Percentiles rank a stretch among this genome's conserved stretches.
These are phyloP conservation scores for Cosmopolites sordidus DNA, from an alignment of 2,888 invertebrate species.

Conservation along the genomic window DNA sequence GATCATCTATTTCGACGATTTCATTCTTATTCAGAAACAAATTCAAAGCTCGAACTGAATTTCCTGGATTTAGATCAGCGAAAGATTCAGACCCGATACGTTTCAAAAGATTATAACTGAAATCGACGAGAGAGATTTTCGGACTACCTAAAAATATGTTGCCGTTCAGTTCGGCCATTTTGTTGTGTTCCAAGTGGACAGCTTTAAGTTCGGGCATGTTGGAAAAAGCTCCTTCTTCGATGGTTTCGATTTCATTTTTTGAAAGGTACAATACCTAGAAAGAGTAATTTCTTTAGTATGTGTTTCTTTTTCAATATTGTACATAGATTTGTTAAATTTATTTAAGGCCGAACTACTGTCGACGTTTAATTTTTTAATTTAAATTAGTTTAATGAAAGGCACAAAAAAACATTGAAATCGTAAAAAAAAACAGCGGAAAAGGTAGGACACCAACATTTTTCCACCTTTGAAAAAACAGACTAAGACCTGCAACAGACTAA, in stretches of 20 bases:
- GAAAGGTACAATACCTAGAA: conserved; percentile 34
- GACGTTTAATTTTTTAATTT: too few species aligned
- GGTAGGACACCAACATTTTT: too few species aligned
- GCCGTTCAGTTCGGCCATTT: conserved; percentile 29
- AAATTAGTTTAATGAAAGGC: too few species aligned
- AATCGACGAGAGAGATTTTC: conserved; percentile 29
- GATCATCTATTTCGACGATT: conserved; percentile 26
- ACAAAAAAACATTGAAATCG: background rate
- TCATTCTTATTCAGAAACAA: conserved; percentile 31
- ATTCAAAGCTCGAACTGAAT: conserved; percentile 13
- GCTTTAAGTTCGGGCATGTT: conserved; percentile 30
- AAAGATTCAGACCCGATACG: conserved; percentile 25
- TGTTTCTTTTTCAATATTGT: too few species aligned
- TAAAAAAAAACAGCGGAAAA: too few species aligned
- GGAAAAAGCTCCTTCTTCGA: conserved; percentile 34
- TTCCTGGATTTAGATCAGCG: conserved; percentile 25
- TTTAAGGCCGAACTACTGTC: too few species aligned
- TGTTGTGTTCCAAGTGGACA: conserved; percentile 36
- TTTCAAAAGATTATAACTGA: conserved; percentile 33
- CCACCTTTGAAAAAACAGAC: too few species aligned
- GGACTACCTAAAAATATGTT: conserved; percentile 30
- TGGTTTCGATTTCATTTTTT: conserved; percentile 31
- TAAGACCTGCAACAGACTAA: too few species aligned
- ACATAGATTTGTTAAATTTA: too few species aligned
- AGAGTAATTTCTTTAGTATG: too few species aligned